Conservation (phyloP, 2,888 invertebrate species). For the Platypus cylindrus region DNA sequence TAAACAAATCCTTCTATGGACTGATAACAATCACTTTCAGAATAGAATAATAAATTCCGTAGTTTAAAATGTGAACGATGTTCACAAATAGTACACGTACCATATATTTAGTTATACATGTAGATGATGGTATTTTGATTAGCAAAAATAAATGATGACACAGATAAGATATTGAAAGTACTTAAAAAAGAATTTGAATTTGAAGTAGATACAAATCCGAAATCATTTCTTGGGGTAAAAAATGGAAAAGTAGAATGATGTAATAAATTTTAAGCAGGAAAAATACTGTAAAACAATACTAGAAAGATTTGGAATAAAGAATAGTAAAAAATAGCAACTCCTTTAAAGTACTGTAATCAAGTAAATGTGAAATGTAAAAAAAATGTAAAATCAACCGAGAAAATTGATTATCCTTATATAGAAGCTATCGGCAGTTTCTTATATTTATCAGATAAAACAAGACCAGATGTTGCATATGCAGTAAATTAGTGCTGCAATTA, state of each 20-base stretch:
- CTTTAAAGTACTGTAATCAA: conserved; percentile 10
- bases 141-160: too few relatives aligned
- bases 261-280: too few relatives aligned
- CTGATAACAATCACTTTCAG: conserved; percentile 11
- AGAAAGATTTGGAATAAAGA: conserved; percentile 14
- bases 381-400: background rate
- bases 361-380: background rate
- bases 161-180: too few relatives aligned
- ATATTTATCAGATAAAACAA: conserved; percentile 8
- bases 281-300: conserved; percentile 9
- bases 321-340: conserved; percentile 17
- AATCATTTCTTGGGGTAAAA: too few relatives aligned
- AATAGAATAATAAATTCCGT: conserved; percentile 11
- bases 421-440: conserved; percentile 2
- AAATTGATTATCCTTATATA: conserved; percentile 5
- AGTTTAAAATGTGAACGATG: conserved; percentile 9
- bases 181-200: too few relatives aligned
- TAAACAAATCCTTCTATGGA: too few relatives aligned
- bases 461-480: conserved; percentile 5
- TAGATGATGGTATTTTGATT: conserved; percentile 11
- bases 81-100: conserved; percentile 8
- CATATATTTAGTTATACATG: conserved; percentile 12
- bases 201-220: too few relatives aligned
- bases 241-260: too few relatives aligned
- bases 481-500: conserved; percentile 10